A percentile compares a stretch with the other conserved stretches of the same genome.
These are phyloP conservation scores for Notolepis coatsorum DNA, from an alignment of 2,797 vertebrate genomes.

Conservation along the genomic window DNA sequence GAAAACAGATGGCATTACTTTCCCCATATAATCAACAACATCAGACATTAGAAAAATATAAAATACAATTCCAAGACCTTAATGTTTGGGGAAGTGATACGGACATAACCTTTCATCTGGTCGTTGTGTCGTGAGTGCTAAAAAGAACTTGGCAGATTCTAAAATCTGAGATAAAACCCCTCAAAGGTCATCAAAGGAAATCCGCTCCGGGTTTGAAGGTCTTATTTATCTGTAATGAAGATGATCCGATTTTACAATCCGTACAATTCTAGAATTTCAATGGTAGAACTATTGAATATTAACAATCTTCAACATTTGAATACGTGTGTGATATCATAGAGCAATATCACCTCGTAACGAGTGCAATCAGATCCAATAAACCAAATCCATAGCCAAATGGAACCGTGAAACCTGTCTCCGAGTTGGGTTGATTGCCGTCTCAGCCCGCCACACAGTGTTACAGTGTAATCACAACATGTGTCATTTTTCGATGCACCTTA, in stretches of 20 bases:
- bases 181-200: slow-evolving; percentile 20
- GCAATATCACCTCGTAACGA: too few relatives aligned
- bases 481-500: slow-evolving; percentile 3
- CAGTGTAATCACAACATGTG: slow-evolving; percentile 2
- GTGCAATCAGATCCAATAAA: too few relatives aligned
- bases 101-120: slow-evolving; percentile 16
- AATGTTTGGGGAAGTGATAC: slow-evolving; percentile 37
- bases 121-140: slow-evolving; percentile 50
- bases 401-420: too few relatives aligned
- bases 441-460: slow-evolving; percentile 2
- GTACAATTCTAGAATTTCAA: too few relatives aligned
- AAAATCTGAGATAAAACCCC: slow-evolving; percentile 55
- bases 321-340: too few relatives aligned
- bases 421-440: too few relatives aligned
- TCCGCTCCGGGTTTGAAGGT: too few relatives aligned
- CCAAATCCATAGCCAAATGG: too few relatives aligned
- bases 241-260: too few relatives aligned
- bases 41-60: slow-evolving; percentile 28
- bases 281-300: too few relatives aligned
- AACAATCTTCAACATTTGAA: too few relatives aligned
- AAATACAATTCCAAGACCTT: slow-evolving; percentile 54
- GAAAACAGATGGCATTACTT: slow-evolving; percentile 8
- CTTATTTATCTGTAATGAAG: too few relatives aligned
- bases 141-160: slow-evolving; percentile 40
- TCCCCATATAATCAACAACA: slow-evolving; percentile 18